phyloP scores from a whole-genome alignment of 2,888 invertebrate species.

The Macrophya alboannulata region DNA sequence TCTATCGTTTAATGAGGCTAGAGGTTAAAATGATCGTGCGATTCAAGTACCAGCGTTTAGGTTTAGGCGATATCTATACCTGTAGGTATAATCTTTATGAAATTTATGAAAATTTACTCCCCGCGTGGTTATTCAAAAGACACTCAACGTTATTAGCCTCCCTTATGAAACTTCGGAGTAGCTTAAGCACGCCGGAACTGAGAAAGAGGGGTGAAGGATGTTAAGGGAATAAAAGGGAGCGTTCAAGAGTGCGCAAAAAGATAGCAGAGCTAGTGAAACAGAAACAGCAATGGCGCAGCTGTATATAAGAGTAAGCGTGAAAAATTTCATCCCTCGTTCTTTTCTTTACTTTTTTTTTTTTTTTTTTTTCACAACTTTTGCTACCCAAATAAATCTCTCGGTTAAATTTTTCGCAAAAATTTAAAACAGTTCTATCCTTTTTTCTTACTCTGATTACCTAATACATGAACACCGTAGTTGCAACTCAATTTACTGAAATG shows the following conservation, averaged over 20 bases:
- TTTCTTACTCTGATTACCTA: neutral
- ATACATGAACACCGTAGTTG: neutral
- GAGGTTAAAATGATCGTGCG: neutral
- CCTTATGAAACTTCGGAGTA: conserved; percentile 47
- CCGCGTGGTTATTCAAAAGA: conserved; percentile 42
- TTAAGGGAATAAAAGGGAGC: conserved; percentile 35
- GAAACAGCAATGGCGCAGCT: conserved; percentile 51
- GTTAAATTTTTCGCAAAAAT: neutral
- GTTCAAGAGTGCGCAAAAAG: conserved; percentile 52
- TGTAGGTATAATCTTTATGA: neutral
- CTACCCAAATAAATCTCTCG: neutral
- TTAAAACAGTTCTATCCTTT: neutral
- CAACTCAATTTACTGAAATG: neutral
- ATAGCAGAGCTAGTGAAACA: conserved; percentile 54
- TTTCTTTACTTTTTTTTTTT: neutral
- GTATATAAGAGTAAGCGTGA: neutral
- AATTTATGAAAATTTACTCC: conserved; percentile 59
- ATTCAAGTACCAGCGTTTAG: neutral
- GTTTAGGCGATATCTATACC: too few species aligned
- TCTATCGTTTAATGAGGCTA: neutral
- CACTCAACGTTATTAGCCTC: conserved; percentile 57
- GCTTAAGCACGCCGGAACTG: conserved; percentile 41
- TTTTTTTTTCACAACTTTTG: neutral
- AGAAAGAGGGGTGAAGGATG: neutral
- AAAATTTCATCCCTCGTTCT: neutral